Evolutionary conservation across 1,140 invertebrate species (phyloP), one percentile per base, ranked within the genome.

Genomic region (Lepidotrigona ventralis): DNA sequence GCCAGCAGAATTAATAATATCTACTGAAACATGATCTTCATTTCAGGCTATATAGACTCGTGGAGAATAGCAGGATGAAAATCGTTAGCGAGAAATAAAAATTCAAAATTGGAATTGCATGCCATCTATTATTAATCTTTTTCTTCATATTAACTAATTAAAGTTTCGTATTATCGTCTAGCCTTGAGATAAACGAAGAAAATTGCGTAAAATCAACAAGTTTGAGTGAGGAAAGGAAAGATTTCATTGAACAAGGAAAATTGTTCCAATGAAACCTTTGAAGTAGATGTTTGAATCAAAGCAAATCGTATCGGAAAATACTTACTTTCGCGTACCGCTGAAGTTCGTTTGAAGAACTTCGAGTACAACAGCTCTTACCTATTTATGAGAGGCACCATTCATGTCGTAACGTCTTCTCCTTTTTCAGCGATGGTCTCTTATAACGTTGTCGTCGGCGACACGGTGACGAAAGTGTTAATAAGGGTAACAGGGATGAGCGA

Each of bases 381-480:
- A 0, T 12, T 1, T 26, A 58, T 15, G 23, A 69, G 77, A 26
- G 33, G 1, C 3, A 56, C 23, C 12, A n/a, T 53, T 78, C 6
- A 39, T 51, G 6, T 33, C 0, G 8, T 51, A 68, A 66, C 17
- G 17, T 58, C 26, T 56, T 68, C 69, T 54, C 14, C 21, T 46
- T 51, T 92, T 95, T 95, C 94, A 98, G 97, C 98, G 2, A 98
- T 98, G 97, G 97, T 98, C 54, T 98, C 97, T 70, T 98, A 98
- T 92, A 98, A 98, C 92, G 96, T 98, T 11, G 98, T 98, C 54
- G 97, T 98, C 33, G 98, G 97, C 53, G 98, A 98, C 92, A 98
- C 97, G 1, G 95, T 98, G 29, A 98, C 97, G 2, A 98, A 98
- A 93, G 97, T 98, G 5, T 93, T 98, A 56, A 94, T 96, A 14